phyloP scores from a whole-genome alignment of 2,797 vertebrate species.

The Eremophila alpestris region DNA sequence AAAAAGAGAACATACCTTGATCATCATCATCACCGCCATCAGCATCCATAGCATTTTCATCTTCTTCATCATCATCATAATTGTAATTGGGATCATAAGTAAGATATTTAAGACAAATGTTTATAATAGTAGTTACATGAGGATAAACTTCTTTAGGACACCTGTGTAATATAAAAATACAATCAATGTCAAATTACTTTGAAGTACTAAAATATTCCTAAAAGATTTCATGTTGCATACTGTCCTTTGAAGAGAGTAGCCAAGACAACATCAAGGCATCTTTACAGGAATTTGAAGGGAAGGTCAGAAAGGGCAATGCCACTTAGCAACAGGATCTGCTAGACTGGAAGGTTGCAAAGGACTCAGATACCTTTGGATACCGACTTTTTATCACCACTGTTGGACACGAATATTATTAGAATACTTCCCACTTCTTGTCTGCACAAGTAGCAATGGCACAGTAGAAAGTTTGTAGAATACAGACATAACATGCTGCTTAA shows the following conservation, averaged over 20 bases:
- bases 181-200: not conserved
- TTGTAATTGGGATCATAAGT: constrained; percentile 99
- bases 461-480: not conserved
- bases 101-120: constrained; percentile 97
- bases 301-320: not conserved
- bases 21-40: constrained; percentile 97
- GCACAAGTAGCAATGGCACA: not conserved
- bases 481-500: not conserved
- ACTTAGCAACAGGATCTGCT: not conserved
- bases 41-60: constrained; percentile 98
- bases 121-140: constrained; percentile 96
- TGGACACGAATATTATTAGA: not conserved
- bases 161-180: constrained; percentile 65
- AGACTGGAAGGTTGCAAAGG: not conserved
- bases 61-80: constrained; percentile 98
- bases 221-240: not conserved
- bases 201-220: not conserved
- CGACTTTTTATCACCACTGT: not conserved
- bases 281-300: not conserved
- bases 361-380: not conserved
- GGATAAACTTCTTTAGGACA: constrained; percentile 99
- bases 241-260: not conserved
- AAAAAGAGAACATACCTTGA: constrained; percentile 84
- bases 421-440: not conserved
- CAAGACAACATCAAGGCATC: not conserved